Percentiles rank a stretch among this genome's conserved stretches.
phyloP scores from a whole-genome alignment of 2,797 vertebrate species.

The Gymnocypris eckloni region DNA sequence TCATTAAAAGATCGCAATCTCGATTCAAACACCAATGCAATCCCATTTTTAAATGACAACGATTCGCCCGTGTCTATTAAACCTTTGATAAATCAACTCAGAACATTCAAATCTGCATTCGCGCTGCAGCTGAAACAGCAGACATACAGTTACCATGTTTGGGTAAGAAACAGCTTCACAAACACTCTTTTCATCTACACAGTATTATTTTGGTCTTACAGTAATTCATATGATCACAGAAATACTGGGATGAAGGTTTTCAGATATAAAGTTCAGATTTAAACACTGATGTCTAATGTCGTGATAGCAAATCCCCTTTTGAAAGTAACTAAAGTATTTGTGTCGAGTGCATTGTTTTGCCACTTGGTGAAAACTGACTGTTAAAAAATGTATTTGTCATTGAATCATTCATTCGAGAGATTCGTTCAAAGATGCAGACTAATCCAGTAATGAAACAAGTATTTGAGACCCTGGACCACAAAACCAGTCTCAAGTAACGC shows the following conservation, averaged over 20 bases:
- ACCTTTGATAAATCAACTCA: not conserved
- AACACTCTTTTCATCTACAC: not conserved
- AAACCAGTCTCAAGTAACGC: no score
- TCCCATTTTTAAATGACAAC: not conserved
- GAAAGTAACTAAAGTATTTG: not conserved
- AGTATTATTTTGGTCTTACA: not conserved
- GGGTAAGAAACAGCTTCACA: not conserved
- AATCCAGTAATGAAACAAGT: not conserved
- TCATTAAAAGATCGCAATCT: not conserved
- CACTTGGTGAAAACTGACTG: not conserved
- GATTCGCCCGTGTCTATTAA: not conserved
- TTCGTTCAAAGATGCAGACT: not conserved
- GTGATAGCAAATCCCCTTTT: not conserved
- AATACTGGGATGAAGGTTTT: no score
- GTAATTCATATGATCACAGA: no score
- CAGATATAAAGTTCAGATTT: not conserved
- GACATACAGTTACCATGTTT: not conserved
- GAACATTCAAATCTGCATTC: not conserved
- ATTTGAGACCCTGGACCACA: no score
- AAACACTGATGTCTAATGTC: not conserved
- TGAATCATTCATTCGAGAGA: not conserved
- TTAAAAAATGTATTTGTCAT: not conserved
- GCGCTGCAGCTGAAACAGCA: not conserved
- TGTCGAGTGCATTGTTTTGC: no score
- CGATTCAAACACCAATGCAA: no score